phyloP scores from a whole-genome alignment of 2,888 invertebrate genomes.

The Heliothis peltigera region DNA sequence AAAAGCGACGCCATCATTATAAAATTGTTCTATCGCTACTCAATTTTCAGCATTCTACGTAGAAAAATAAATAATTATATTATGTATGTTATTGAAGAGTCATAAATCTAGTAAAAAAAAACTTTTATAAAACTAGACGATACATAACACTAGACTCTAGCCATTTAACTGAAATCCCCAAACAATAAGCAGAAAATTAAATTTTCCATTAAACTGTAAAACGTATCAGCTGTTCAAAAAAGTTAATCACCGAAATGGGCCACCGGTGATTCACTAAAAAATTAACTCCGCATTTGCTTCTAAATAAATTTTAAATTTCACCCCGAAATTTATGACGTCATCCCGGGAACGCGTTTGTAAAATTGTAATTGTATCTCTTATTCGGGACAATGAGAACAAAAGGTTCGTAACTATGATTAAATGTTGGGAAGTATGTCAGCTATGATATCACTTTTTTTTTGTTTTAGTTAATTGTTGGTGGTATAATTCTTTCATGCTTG shows the following conservation, averaged over 20 bases:
- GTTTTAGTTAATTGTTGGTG: slow-evolving; percentile 46
- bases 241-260: slow-evolving; percentile 77
- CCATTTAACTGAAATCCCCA: slow-evolving; percentile 53
- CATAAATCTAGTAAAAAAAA: no score
- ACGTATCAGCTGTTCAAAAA: slow-evolving; percentile 62
- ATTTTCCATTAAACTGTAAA: slow-evolving; percentile 64
- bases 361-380: slow-evolving; percentile 80
- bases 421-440: slow-evolving; percentile 50
- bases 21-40: no score
- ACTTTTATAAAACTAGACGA: not conserved
- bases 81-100: no score
- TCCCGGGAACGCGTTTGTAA: slow-evolving; percentile 66
- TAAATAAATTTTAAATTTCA: slow-evolving; percentile 84
- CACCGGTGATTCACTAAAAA: slow-evolving; percentile 81
- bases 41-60: no score
- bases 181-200: slow-evolving; percentile 64
- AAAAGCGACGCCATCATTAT: no score
- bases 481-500: slow-evolving; percentile 15
- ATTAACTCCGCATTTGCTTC: slow-evolving; percentile 80
- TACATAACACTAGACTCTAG: slow-evolving; percentile 3
- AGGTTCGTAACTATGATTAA: slow-evolving; percentile 72
- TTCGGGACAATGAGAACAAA: slow-evolving; percentile 78
- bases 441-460: slow-evolving; percentile 49
- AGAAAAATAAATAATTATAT: no score
- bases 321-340: slow-evolving; percentile 78